Conservation (phyloP, 2,113 vertebrate genomes). For the Cololabis saira region DNA sequence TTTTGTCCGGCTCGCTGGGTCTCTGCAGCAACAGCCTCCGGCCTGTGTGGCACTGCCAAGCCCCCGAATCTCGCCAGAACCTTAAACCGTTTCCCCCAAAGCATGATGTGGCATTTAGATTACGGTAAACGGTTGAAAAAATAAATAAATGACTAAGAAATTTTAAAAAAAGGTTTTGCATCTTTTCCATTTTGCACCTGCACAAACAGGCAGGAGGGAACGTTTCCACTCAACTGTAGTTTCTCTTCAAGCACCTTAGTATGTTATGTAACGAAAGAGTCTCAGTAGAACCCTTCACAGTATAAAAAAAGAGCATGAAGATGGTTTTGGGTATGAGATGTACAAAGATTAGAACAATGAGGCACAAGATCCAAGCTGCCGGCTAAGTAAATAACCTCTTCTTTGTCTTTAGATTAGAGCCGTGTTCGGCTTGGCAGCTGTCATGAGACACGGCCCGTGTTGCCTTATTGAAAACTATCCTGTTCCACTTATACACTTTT, state of each 20-base stretch:
- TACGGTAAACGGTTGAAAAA: too few relatives aligned
- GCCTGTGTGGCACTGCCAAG: neutral
- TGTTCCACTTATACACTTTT: too few relatives aligned
- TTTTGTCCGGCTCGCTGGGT: conserved; percentile 25
- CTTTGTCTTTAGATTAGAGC: too few relatives aligned
- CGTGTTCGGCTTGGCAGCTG: too few relatives aligned
- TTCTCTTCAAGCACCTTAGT: too few relatives aligned
- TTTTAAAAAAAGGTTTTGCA: neutral
- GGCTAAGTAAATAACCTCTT: too few relatives aligned
- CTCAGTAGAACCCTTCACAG: neutral
- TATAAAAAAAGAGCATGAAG: neutral
- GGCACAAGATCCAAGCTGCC: neutral
- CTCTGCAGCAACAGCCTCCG: conserved; percentile 1
- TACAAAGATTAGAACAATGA: too few relatives aligned
- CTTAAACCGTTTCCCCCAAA: conserved; percentile 8
- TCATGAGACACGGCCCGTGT: too few relatives aligned
- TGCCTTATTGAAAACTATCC: too few relatives aligned
- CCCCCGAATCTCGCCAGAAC: neutral
- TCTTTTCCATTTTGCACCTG: neutral
- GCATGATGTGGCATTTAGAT: neutral
- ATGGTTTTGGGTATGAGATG: neutral
- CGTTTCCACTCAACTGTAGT: too few relatives aligned
- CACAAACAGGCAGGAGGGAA: neutral
- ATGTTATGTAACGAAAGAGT: too few relatives aligned
- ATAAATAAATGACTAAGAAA: too few relatives aligned